Evolutionary conservation across 2,113 vertebrate species (phyloP).

Genomic region (Chrysochloris asiatica): DNA sequence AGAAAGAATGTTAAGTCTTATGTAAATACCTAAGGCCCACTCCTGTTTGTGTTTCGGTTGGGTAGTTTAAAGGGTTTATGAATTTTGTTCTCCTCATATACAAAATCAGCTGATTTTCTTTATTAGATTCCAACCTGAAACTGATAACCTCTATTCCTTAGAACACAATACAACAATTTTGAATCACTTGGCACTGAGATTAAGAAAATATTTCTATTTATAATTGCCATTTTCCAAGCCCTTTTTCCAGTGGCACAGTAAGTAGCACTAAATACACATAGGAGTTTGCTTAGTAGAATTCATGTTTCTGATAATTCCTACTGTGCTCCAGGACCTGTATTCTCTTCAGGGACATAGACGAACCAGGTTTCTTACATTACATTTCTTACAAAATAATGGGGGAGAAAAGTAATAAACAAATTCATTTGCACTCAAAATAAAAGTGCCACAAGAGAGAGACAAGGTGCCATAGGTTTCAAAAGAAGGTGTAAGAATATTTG

Average conservation of each 20-base stretch:
- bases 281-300: not conserved
- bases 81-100: slow-evolving; percentile 66
- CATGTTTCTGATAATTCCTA: not conserved
- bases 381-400: not conserved
- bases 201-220: slow-evolving; percentile 35
- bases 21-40: slow-evolving; percentile 79
- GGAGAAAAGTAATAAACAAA: not conserved
- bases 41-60: slow-evolving; percentile 83
- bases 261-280: not conserved
- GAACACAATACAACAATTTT: not conserved
- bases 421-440: not conserved
- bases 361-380: not conserved
- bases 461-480: not conserved
- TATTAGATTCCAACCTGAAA: not conserved
- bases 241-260: not conserved
- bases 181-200: not conserved
- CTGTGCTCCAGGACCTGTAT: not conserved
- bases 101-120: slow-evolving; percentile 64
- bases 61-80: slow-evolving; percentile 68
- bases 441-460: not conserved
- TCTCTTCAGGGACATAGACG: not conserved
- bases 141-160: not conserved
- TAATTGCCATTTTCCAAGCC: not conserved
- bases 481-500: not conserved
- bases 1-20: slow-evolving; percentile 71